Conservation (phyloP, 2,797 vertebrate genomes). For the Rallus crepitans region DNA sequence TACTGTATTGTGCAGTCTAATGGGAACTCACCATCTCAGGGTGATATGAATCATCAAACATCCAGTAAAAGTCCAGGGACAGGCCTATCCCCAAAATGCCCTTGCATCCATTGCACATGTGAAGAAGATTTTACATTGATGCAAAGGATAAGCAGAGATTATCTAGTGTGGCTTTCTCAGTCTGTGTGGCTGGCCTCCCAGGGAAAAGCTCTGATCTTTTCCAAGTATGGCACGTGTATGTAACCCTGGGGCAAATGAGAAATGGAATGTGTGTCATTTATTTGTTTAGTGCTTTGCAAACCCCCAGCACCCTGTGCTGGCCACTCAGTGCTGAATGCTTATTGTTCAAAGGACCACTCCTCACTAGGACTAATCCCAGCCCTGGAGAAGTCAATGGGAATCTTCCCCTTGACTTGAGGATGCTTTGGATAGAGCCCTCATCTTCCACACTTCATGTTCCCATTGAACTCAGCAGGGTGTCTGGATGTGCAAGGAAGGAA, state of each 20-base stretch:
- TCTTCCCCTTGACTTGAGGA: neutral
- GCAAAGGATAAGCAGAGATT: conserved; percentile 10
- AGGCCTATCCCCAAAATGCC: neutral
- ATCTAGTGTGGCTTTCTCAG: neutral
- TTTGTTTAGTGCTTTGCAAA: conserved; percentile 50
- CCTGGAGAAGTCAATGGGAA: neutral
- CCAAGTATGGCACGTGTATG: neutral
- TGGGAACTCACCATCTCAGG: neutral
- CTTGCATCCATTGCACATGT: neutral
- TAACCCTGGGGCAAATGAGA: conserved; percentile 16
- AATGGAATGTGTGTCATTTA: conserved; percentile 55
- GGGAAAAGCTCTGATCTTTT: conserved; percentile 33
- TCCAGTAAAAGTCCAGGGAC: neutral
- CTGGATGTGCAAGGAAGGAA: neutral
- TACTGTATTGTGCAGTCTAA: neutral
- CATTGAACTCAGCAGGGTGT: neutral
- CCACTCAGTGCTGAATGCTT: neutral
- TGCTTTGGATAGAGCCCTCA: neutral
- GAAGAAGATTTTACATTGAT: conserved; percentile 31
- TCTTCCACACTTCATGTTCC: neutral
- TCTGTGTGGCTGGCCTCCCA: conserved; percentile 49
- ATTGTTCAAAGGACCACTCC: neutral
- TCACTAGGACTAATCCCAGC: neutral
- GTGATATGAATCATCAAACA: neutral
- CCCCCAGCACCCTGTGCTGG: neutral